Conservation (phyloP, 2,888 invertebrate species). For the Pasiphila rectangulata region DNA sequence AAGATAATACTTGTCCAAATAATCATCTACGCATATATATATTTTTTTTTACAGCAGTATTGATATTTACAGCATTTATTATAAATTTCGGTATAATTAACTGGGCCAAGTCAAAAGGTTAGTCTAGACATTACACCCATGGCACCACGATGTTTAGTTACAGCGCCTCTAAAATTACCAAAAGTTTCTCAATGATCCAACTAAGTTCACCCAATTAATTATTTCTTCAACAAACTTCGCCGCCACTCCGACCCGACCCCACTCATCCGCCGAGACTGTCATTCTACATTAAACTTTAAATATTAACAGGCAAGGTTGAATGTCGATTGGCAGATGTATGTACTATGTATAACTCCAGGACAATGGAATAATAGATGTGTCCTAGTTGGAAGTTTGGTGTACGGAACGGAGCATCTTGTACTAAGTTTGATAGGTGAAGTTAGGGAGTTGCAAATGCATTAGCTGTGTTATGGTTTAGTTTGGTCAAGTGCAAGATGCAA, state of each 20-base stretch:
- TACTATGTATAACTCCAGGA: constrained; percentile 14
- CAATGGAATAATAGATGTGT: constrained; percentile 25
- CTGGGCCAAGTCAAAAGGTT: too few species aligned
- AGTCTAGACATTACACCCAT: too few species aligned
- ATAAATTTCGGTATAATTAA: too few species aligned
- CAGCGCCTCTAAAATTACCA: not conserved
- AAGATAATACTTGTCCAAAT: too few species aligned
- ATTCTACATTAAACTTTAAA: constrained; percentile 22
- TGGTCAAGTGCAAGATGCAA: not conserved
- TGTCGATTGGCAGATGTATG: constrained; percentile 13
- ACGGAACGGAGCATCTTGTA: constrained; percentile 7
- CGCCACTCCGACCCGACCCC: constrained; percentile 12
- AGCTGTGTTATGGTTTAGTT: not conserved
- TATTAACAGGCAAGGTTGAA: constrained; percentile 12
- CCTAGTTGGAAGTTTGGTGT: constrained; percentile 15
- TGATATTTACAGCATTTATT: too few species aligned
- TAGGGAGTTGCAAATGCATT: constrained; percentile 3
- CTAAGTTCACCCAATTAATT: constrained; percentile 15
- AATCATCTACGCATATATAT: too few species aligned
- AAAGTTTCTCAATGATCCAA: not conserved
- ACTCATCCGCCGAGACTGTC: constrained; percentile 11
- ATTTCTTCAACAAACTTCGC: constrained; percentile 10
- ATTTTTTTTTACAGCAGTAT: too few species aligned
- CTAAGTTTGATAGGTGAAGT: not conserved
- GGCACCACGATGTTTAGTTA: not conserved